Evolutionary conservation across 2,888 invertebrate genomes (phyloP), one percentile per base, ranked within the genome.

Genomic region (Drepanosiphum platanoidis): DNA sequence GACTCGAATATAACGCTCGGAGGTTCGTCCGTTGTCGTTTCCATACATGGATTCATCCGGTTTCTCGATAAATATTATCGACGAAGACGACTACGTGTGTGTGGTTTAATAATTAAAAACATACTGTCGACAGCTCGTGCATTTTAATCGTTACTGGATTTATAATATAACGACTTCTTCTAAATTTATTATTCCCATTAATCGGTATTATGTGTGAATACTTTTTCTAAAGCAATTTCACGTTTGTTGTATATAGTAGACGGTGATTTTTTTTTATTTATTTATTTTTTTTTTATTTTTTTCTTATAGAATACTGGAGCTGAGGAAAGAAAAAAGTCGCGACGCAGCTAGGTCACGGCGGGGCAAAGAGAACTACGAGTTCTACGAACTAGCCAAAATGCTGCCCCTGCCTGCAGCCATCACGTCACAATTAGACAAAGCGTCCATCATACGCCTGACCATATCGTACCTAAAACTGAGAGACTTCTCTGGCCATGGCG

Each of bases 371-470:
- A 98, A 98, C 91, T 96, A 94, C 90, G 97, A 98, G 92, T 98
- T 97, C 91, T 97, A 97, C 91, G 97, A 97, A 91, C 92, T 98
- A 90, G 97, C 97, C 87, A 97, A 95, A 92, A 97, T 95, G 97
- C 92, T 95, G 90, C 97, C 96, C 42, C 92, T 95, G 88, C 96
- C 95, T 32, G 95, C 96, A 52, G 96, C 96, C 89, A 97, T 97
- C 90, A 97, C 97, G 89, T 95, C 96, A 89, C 96, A 96, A 91
- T 92, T 97, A 91, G 97, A 97, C 91, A 97, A 97, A 91, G 97
- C 97, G 87, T 97, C 97, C 90, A 97, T 97, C 90, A 97, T 97
- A 92, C 94, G 97, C 91, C 94, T 97, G 90, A 97, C 97, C 89
- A 97, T 97, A 91, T 96, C 96, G 91, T 97, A 96, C 92, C 94